Evolutionary conservation across 2,888 invertebrate genomes (phyloP), one percentile per base, ranked within the genome.

Genomic region (Orchesellides sinensis): DNA sequence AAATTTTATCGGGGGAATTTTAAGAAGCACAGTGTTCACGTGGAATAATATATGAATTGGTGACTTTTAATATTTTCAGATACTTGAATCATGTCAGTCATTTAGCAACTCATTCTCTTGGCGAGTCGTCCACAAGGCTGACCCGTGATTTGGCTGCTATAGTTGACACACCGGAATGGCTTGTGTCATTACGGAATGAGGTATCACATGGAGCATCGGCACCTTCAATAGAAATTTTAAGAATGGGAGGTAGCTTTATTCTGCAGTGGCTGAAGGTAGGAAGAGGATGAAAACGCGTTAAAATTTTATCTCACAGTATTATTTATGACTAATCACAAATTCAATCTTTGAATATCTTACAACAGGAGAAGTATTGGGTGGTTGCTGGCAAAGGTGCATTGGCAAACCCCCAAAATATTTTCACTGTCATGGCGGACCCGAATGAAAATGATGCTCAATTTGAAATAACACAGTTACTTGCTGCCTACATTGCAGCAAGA

Each of bases 161-260:
- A 89, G 90, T 94, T 79, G 93, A 93, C 52, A 92, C 96, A 49
- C 96, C 96, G 0, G 93, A 93, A 83, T 96, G 96, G 95, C 92
- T 96, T 77, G 93, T 96, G 5, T 93, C 94, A 85, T 89, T 96
- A 69, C 92, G 96, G 70, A 96, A 96, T 89, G 93, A 95, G 85
- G 93, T 94, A 47, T 94, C 96, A 29, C 96, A 96, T 89, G 92
- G 92, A 72, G 92, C 93, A 85, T 92, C 92, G 83, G 90, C 95
- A 32, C 95, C 96, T 17, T 92, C 93, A 0, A 89, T 94, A 29
- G 91, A 91, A 54, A 90, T 93, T 66, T 90, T 96, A 3, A 91
- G 93, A 89, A 91, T 92, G 86, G 95, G 94, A 1, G 90, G 93
- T 23, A 89, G 91, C 27, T 92, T 93, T 88, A 92, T 94, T 74